Evolutionary conservation across 1,140 invertebrate genomes (phyloP), one percentile per base, ranked within the genome.

Genomic region (Lamellibrachia luymesi): DNA sequence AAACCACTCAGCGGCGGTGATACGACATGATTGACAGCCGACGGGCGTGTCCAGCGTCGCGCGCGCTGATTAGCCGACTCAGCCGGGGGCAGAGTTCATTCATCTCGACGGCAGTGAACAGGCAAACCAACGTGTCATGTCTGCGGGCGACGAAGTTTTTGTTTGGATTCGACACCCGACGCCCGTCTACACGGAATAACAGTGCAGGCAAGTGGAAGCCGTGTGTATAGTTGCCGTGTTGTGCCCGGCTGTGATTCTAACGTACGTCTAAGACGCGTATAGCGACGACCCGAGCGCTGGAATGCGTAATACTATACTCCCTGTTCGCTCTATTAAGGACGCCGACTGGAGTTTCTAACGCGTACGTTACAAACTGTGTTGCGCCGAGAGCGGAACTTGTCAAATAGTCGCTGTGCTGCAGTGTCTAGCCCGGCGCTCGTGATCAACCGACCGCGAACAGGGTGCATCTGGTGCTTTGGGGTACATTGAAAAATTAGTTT

Each of bases 121-220:
- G 64, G 64, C 64, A 80, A 80, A 80, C 64, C 64, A 80, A 80
- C 64, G 64, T 80, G 64, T 80, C 64, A 80, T 80, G 64, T 80
- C 64, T 22, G 64, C 64, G 17, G 64, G 64, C 64, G 64, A 22
- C 64, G 64, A 80, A 80, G 64, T 80, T 80, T 80, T 80, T 80
- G 64, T 80, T 80, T 80, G 64, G 64, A 80, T 80, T 80, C 64
- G 64, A 22, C 64, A 80, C 64, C 64, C 64, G 64, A 80, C 64
- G 64, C 64, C 13, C 64, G 64, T 80, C 64, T 22, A 80, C 8
- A 4, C 64, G 64, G 64, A 80, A 80, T 80, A 80, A 80, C 64
- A 80, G 64, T 80, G 64, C 64, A 80, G 64, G 64, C 64, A 80
- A 80, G 64, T 80, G 13, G 64, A 80, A 80, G 64, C 64, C 5